Evolutionary conservation across 2,888 invertebrate genomes (phyloP).

Genomic region (Meghimatium bilineatum): DNA sequence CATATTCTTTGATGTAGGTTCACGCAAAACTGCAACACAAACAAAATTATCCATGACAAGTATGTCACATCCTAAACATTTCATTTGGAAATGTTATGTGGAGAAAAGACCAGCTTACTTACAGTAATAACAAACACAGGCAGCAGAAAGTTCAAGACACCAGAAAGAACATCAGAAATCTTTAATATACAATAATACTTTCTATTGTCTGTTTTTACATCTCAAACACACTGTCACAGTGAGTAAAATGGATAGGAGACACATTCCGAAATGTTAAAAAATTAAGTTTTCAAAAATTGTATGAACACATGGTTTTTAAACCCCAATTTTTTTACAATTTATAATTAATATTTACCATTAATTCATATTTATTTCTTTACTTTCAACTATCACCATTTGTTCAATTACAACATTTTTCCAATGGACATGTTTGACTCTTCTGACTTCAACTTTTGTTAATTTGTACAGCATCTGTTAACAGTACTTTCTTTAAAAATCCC

Average conservation of each 20-base stretch:
- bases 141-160: background rate
- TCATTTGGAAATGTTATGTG: background rate
- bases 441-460: background rate
- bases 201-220: background rate
- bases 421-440: background rate
- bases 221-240: background rate
- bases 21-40: background rate
- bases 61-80: background rate
- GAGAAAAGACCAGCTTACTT: background rate
- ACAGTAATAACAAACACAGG: background rate
- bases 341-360: background rate
- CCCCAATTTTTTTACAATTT: background rate
- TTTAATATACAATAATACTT: background rate
- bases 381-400: background rate
- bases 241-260: background rate
- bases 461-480: background rate
- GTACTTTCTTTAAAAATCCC: background rate
- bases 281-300: background rate
- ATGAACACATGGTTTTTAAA: background rate
- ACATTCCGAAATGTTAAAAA: background rate
- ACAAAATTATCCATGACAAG: background rate
- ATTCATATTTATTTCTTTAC: background rate
- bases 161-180: background rate
- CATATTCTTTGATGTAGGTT: background rate
- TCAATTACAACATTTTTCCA: background rate